Evolutionary conservation across 2,888 invertebrate genomes (phyloP).

Genomic region (Lithophane semibrunnea): DNA sequence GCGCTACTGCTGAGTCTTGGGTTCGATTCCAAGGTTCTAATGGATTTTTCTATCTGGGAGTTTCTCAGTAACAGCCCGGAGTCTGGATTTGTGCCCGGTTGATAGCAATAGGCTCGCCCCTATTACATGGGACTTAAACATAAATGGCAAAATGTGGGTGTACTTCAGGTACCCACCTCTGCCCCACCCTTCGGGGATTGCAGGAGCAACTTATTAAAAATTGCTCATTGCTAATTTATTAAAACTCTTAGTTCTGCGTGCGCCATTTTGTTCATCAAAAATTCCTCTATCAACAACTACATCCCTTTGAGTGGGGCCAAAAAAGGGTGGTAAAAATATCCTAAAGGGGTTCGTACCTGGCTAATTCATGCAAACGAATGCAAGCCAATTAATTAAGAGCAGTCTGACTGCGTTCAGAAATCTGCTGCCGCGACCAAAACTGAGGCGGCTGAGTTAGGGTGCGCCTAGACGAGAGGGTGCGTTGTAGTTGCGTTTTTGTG

Average conservation of each 20-base stretch:
- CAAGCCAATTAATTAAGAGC: conserved; percentile 89
- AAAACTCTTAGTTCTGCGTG: conserved; percentile 18
- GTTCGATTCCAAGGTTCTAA: neutral
- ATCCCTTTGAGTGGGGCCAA: conserved; percentile 53
- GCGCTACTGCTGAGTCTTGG: neutral
- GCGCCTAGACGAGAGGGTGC: conserved; percentile 57
- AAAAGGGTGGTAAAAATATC: conserved; percentile 68
- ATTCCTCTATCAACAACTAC: conserved; percentile 64
- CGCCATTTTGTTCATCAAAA: conserved; percentile 49
- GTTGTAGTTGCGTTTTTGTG: conserved; percentile 52
- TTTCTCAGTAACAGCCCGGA: neutral
- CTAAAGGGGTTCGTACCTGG: conserved; percentile 80
- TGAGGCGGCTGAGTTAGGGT: conserved; percentile 62
- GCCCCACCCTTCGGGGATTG: neutral
- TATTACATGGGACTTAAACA: neutral
- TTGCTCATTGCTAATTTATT: conserved; percentile 21
- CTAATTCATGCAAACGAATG: conserved; percentile 90
- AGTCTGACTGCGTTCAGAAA: conserved; percentile 82
- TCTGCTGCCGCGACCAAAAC: conserved; percentile 83
- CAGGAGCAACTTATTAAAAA: neutral
- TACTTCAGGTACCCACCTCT: neutral
- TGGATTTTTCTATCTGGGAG: neutral
- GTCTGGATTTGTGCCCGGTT: neutral
- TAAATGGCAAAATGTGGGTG: neutral
- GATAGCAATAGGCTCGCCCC: neutral